Percentiles rank a stretch among this genome's conserved stretches.
These are phyloP conservation scores for Hippocampus comes DNA, from an alignment of 2,113 vertebrate species.

Conservation along the genomic window DNA sequence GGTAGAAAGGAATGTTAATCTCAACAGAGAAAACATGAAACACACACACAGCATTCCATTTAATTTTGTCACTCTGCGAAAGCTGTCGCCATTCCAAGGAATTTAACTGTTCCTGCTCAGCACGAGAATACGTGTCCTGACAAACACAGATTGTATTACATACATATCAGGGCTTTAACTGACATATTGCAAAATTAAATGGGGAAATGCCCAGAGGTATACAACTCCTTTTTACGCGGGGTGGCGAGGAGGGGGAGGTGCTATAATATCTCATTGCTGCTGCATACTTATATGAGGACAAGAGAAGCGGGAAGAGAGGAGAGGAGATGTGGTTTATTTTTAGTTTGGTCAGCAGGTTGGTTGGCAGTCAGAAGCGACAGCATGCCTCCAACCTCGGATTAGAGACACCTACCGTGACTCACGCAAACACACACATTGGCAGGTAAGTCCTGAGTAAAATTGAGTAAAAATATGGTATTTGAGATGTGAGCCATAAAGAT, in stretches of 20 bases:
- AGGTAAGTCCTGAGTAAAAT: conserved; percentile 6
- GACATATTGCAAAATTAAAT: not conserved
- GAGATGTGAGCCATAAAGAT: not conserved
- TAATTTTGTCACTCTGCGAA: conserved; percentile 37
- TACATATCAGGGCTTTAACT: not conserved
- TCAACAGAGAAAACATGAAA: conserved; percentile 10
- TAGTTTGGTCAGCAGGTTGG: conserved; percentile 57
- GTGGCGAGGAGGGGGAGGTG: not conserved
- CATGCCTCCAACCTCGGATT: conserved; percentile 53
- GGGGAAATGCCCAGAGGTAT: not conserved
- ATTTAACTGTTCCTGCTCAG: conserved; percentile 36
- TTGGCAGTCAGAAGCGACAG: conserved; percentile 47
- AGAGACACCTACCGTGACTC: conserved; percentile 58
- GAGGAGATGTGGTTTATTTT: conserved; percentile 40
- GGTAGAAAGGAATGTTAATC: not conserved
- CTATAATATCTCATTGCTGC: conserved; percentile 8
- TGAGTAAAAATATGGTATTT: conserved; percentile 11
- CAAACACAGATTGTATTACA: conserved; percentile 9
- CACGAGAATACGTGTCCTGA: conserved; percentile 19
- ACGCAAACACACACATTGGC: conserved; percentile 36
- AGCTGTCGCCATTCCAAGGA: conserved; percentile 35
- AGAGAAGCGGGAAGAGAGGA: conserved; percentile 3
- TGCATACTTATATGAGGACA: conserved; percentile 21
- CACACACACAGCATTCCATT: conserved; percentile 33
- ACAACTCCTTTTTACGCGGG: not conserved